These are phyloP conservation scores for Anoplius nigerrimus DNA, from an alignment of 2,888 invertebrate species.

Conservation along the genomic window DNA sequence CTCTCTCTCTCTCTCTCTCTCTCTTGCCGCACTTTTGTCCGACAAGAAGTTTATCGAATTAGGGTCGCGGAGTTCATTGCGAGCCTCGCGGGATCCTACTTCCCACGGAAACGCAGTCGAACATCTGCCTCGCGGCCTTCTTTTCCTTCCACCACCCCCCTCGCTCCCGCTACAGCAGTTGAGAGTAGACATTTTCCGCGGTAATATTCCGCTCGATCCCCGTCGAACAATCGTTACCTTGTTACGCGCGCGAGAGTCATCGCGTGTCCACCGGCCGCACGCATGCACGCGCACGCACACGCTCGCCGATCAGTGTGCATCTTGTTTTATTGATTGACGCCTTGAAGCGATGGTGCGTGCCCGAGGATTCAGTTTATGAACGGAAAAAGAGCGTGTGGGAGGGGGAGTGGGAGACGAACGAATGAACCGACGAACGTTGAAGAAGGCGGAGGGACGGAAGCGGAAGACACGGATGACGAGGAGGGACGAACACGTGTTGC, in stretches of 20 bases:
- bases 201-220: constrained; percentile 42
- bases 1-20: background rate
- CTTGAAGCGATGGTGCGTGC: background rate
- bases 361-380: background rate
- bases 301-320: background rate
- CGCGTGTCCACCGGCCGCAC: background rate
- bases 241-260: background rate
- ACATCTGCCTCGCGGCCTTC: constrained; percentile 34
- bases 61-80: constrained; percentile 42
- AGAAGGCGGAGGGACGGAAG: background rate
- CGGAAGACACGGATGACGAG: background rate
- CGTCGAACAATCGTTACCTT: constrained; percentile 7
- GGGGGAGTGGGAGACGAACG: background rate
- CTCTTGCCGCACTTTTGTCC: constrained; percentile 17
- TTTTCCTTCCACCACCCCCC: background rate
- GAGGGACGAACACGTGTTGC: background rate
- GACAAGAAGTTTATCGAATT: constrained; percentile 22
- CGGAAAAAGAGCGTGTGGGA: background rate
- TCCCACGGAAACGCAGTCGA: constrained; percentile 45
- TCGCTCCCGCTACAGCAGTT: too few species aligned
- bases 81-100: constrained; percentile 30
- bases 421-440: background rate
- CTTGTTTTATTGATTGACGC: background rate
- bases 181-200: constrained; percentile 12
- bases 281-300: background rate